Conservation (phyloP, 2,113 vertebrate genomes). For the Haemorhous mexicanus region DNA sequence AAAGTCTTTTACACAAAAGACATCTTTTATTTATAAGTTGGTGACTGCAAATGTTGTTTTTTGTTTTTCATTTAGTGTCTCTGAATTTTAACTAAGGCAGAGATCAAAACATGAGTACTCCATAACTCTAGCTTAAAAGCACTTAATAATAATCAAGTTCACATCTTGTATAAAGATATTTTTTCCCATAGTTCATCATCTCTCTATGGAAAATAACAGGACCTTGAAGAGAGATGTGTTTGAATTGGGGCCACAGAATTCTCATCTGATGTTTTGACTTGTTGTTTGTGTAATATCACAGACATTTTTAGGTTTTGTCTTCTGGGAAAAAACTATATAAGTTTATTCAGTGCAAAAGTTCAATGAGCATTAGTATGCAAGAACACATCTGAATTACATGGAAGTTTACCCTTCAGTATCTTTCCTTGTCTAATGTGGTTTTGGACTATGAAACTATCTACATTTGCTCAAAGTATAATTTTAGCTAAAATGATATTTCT, state of each 20-base stretch:
- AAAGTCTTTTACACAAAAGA: not conserved
- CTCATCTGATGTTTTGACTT: not conserved
- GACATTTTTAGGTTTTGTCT: not conserved
- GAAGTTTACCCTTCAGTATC: not conserved
- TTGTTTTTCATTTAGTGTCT: not conserved
- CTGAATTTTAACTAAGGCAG: conserved; percentile 38
- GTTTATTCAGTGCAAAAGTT: conserved; percentile 16
- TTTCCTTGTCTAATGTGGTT: not conserved
- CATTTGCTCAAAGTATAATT: not conserved
- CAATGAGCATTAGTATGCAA: not conserved
- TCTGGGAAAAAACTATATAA: not conserved
- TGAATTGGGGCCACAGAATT: not conserved
- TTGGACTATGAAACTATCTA: not conserved
- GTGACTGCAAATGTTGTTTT: not conserved
- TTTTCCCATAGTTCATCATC: not conserved
- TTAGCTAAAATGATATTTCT: not conserved
- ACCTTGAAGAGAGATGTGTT: not conserved
- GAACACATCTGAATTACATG: not conserved
- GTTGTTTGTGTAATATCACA: not conserved
- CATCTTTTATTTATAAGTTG: not conserved
- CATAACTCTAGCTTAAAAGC: not conserved
- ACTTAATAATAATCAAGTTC: conserved; percentile 4
- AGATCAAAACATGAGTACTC: conserved; percentile 6
- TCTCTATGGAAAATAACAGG: not conserved
- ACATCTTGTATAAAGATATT: not conserved